A percentile compares a stretch with the other conserved stretches of the same genome.
Evolutionary conservation across 2,113 vertebrate species (phyloP).

Genomic region (Oreochromis tanganicae): DNA sequence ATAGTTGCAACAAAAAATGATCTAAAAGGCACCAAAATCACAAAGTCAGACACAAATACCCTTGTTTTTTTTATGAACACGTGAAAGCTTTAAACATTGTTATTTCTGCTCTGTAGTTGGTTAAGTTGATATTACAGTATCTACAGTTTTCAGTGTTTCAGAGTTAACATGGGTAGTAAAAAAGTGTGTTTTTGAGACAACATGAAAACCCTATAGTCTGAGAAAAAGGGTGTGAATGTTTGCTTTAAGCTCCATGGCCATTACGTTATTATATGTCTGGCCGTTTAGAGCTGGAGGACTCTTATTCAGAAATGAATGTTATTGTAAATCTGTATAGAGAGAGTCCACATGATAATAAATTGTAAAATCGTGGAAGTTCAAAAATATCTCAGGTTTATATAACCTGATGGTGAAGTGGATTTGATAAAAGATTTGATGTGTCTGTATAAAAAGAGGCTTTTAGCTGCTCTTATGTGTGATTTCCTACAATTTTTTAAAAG

Average conservation of each 20-base stretch:
- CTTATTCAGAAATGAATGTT: background rate
- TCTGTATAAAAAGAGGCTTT: background rate
- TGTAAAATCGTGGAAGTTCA: background rate
- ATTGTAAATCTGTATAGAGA: background rate
- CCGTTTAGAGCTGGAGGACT: background rate
- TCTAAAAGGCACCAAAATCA: background rate
- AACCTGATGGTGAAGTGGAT: background rate
- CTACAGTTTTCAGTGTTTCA: background rate
- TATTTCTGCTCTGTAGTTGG: background rate
- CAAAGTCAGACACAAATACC: background rate
- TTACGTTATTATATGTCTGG: background rate
- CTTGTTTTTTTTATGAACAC: background rate
- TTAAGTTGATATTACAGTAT: background rate
- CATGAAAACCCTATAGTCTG: background rate
- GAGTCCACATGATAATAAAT: background rate
- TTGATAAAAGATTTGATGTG: background rate
- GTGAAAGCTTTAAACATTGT: background rate
- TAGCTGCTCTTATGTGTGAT: background rate
- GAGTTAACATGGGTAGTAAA: background rate
- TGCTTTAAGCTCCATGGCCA: background rate
- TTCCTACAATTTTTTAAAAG: conserved; percentile 17
- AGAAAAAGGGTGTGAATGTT: background rate
- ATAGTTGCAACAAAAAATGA: background rate
- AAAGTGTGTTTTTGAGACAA: background rate
- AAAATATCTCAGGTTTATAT: background rate